These are phyloP conservation scores for Haliaeetus vocifer DNA, from an alignment of 2,797 vertebrate genomes.

Conservation along the genomic window DNA sequence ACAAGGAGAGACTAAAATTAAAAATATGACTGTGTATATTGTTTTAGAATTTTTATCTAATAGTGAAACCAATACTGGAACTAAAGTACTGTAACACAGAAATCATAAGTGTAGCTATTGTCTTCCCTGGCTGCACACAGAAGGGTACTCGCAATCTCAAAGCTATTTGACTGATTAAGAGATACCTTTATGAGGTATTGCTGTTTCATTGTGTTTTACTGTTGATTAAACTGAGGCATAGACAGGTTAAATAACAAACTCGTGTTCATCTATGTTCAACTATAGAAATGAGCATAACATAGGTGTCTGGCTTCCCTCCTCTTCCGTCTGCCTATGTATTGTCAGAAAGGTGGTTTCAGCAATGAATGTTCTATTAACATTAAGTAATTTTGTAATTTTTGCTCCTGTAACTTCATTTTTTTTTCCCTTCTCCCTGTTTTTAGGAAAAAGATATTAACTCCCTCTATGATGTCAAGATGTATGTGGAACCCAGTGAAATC, in stretches of 20 bases:
- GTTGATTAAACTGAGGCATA: neutral
- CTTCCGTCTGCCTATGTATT: neutral
- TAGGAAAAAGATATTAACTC: conserved; percentile 87
- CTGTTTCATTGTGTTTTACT: neutral
- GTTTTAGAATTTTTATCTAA: neutral
- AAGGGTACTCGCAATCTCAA: neutral
- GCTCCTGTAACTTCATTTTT: neutral
- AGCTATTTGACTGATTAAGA: neutral
- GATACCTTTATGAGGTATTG: neutral
- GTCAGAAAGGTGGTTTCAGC: neutral
- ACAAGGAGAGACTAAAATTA: neutral
- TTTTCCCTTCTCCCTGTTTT: neutral
- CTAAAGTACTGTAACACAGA: neutral
- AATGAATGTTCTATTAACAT: neutral
- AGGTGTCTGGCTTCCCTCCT: neutral
- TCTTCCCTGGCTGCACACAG: neutral
- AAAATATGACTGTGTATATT: neutral
- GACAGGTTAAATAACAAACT: neutral
- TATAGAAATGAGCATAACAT: neutral
- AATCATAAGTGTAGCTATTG: neutral
- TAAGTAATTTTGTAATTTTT: neutral
- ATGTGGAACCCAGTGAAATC: conserved; percentile 94
- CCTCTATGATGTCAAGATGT: conserved; percentile 87
- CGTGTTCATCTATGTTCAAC: neutral
- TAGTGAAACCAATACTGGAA: neutral